Conservation (phyloP, 2,797 vertebrate genomes). For the Apodemus agrarius region DNA sequence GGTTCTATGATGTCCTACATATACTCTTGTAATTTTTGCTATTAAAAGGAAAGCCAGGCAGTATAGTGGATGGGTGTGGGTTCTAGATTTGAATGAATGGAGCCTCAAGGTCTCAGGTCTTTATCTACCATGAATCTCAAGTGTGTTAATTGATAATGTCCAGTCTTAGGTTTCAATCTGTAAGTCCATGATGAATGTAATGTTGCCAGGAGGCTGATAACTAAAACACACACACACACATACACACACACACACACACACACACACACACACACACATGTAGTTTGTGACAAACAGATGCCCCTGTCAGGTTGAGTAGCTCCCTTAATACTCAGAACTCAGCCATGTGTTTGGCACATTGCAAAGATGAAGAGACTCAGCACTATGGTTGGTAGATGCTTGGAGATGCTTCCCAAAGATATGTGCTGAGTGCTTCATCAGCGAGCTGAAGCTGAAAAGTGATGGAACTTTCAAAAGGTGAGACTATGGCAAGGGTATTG, state of each 20-base stretch:
- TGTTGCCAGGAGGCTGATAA: not conserved
- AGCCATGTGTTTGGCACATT: not conserved
- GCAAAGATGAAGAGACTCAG: not conserved
- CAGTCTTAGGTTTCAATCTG: not conserved
- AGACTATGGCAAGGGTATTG: not conserved
- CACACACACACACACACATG: not conserved
- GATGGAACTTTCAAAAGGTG: not conserved
- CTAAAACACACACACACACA: not conserved
- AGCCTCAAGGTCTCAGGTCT: constrained; percentile 27
- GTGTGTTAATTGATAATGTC: not conserved
- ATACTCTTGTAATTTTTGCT: constrained; percentile 2
- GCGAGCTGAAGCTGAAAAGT: not conserved
- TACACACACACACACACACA: not conserved
- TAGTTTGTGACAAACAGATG: not conserved
- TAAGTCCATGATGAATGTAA: constrained; percentile 34
- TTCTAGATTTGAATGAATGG: not conserved
- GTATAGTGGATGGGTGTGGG: not conserved
- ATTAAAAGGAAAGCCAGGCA: constrained; percentile 25
- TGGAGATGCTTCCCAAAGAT: not conserved
- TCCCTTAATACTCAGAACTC: not conserved
- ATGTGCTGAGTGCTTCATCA: not conserved
- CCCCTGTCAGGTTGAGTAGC: not conserved
- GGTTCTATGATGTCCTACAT: not conserved
- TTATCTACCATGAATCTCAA: not conserved
- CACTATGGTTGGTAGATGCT: not conserved